phyloP scores from a whole-genome alignment of 2,113 vertebrate genomes.

The Periophthalmus modestus region DNA sequence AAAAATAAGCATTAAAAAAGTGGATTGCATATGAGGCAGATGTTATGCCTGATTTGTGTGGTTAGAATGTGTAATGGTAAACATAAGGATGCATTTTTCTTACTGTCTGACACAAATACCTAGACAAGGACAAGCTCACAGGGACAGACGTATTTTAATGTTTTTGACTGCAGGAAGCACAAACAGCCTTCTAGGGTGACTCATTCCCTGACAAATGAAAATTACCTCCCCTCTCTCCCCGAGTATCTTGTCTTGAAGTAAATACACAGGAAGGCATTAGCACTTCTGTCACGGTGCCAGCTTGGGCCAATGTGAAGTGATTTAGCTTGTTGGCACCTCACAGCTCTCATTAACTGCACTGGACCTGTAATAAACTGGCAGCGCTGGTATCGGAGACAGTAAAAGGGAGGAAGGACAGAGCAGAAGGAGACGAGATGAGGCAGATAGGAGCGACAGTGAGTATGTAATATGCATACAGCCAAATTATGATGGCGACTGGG shows the following conservation, averaged over 20 bases:
- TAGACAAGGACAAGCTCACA: constrained; percentile 15
- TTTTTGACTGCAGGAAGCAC: constrained; percentile 24
- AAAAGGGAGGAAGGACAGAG: constrained; percentile 11
- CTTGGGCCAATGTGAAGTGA: constrained; percentile 35
- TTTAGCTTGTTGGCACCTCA: constrained; percentile 48
- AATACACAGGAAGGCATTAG: constrained; percentile 26
- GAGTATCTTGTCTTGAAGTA: constrained; percentile 22
- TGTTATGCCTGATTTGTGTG: background rate
- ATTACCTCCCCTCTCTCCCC: constrained; percentile 6
- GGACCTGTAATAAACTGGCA: constrained; percentile 28
- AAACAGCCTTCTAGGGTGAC: constrained; percentile 14
- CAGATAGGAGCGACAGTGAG: constrained; percentile 7
- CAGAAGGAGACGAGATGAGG: constrained; percentile 6
- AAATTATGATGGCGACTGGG: constrained; percentile 38
- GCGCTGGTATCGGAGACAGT: constrained; percentile 6
- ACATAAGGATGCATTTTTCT: constrained; percentile 4
- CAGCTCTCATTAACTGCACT: constrained; percentile 46
- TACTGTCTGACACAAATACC: constrained; percentile 43
- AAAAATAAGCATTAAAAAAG: no score
- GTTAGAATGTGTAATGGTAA: background rate
- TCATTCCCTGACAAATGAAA: constrained; percentile 15
- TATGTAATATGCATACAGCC: constrained; percentile 6
- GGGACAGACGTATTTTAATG: constrained; percentile 1
- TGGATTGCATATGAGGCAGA: background rate
- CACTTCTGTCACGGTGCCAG: constrained; percentile 32